Evolutionary conservation across 2,888 invertebrate species (phyloP).

Genomic region (Lycia hirtaria): DNA sequence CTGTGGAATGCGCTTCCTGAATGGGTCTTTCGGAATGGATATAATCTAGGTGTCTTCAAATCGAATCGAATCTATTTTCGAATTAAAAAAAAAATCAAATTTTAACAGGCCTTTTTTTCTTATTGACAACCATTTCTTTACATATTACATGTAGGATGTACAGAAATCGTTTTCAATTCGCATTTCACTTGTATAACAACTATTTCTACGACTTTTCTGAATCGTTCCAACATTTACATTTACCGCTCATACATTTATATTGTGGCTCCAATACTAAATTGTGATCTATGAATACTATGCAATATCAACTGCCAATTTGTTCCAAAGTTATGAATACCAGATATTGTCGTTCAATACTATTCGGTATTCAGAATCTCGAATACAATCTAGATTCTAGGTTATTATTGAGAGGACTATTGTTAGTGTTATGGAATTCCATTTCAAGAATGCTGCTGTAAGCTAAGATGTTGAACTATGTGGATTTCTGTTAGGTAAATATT

Average conservation of each 20-base stretch:
- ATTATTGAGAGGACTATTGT: slow-evolving; percentile 13
- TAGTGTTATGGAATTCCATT: slow-evolving; percentile 17
- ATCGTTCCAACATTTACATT: too few relatives aligned
- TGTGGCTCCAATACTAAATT: neutral
- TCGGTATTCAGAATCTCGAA: slow-evolving; percentile 13
- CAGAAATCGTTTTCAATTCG: too few relatives aligned
- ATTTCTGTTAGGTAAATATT: neutral
- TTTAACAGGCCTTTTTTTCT: too few relatives aligned
- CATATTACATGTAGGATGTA: too few relatives aligned
- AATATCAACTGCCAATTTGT: slow-evolving; percentile 21
- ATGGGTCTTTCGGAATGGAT: too few relatives aligned
- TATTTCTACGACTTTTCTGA: too few relatives aligned
- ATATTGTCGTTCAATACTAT: slow-evolving; percentile 16
- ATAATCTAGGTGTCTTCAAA: too few relatives aligned
- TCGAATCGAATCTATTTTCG: too few relatives aligned
- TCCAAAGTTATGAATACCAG: slow-evolving; percentile 22
- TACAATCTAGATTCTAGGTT: slow-evolving; percentile 14
- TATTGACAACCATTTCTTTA: too few relatives aligned
- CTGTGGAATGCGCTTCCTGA: too few relatives aligned
- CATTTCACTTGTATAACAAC: too few relatives aligned
- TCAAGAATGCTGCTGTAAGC: neutral
- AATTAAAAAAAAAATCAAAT: too few relatives aligned
- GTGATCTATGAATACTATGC: neutral
- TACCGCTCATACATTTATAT: neutral
- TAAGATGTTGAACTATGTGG: neutral